Evolutionary conservation across 2,888 invertebrate species (phyloP).

Genomic region (Endotricha flammealis): DNA sequence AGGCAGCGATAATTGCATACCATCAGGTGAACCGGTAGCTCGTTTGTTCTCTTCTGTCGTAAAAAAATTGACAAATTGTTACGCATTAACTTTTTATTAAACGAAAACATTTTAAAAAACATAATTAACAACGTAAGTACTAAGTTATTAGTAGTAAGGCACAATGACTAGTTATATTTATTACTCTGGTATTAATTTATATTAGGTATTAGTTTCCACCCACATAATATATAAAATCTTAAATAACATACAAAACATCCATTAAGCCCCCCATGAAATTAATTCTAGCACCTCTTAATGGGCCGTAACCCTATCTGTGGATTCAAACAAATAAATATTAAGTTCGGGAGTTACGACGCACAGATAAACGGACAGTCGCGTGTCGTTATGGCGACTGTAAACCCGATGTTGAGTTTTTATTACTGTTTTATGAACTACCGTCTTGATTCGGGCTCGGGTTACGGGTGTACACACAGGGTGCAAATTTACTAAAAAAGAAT

Average conservation of each 20-base stretch:
- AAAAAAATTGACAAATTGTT: no score
- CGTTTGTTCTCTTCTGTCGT: no score
- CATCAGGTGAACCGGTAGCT: no score
- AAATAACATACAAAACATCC: not conserved
- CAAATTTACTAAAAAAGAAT: no score
- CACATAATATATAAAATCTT: not conserved
- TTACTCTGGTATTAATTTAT: no score
- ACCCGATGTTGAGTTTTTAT: conserved; percentile 33
- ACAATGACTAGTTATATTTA: no score
- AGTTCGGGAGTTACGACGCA: conserved; percentile 15
- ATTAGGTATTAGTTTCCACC: conserved; percentile 1
- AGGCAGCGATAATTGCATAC: no score
- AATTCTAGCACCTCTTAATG: conserved; percentile 11
- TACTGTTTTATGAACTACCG: conserved; percentile 57
- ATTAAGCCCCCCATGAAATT: conserved; percentile 4
- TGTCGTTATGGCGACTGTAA: conserved; percentile 16
- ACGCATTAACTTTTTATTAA: no score
- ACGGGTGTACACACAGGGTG: conserved; percentile 28
- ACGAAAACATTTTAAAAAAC: no score
- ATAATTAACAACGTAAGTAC: no score
- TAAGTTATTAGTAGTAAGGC: no score
- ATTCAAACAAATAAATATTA: conserved; percentile 14
- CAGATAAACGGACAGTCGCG: conserved; percentile 13
- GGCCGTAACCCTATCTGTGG: conserved; percentile 15
- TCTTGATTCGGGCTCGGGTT: conserved; percentile 46